A percentile compares a stretch with the other conserved stretches of the same genome.
phyloP scores from a whole-genome alignment of 2,888 invertebrate species.

The Gari tellinella region DNA sequence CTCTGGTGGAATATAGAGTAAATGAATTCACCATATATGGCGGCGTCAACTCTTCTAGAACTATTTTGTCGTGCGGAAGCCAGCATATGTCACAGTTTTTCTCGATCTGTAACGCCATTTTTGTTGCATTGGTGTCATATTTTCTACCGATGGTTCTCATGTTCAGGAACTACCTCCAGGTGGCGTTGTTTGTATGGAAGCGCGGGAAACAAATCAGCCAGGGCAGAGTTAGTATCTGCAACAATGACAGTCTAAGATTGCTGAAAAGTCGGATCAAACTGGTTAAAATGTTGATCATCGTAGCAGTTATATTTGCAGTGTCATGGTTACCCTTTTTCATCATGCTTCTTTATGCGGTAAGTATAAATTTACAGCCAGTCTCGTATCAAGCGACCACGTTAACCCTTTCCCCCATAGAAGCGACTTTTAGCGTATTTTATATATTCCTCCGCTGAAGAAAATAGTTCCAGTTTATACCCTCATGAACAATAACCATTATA shows the following conservation, averaged over 20 bases:
- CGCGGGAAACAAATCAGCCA: slow-evolving; percentile 31
- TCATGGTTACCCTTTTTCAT: slow-evolving; percentile 73
- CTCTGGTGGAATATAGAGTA: slow-evolving; percentile 48
- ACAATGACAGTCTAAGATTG: slow-evolving; percentile 6
- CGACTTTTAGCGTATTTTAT: no score
- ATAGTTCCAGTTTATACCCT: no score
- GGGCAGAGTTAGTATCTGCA: background rate
- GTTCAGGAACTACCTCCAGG: slow-evolving; percentile 51
- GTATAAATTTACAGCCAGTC: slow-evolving; percentile 7
- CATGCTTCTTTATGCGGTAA: slow-evolving; percentile 65
- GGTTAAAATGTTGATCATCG: slow-evolving; percentile 68
- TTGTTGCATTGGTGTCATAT: slow-evolving; percentile 62
- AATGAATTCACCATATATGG: slow-evolving; percentile 1
- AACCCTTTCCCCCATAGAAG: no score
- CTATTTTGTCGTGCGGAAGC: slow-evolving; percentile 40
- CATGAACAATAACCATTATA: no score
- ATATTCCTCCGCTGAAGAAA: no score
- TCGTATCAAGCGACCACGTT: no score
- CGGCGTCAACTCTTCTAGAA: slow-evolving; percentile 12
- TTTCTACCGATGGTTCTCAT: slow-evolving; percentile 61
- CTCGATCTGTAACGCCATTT: slow-evolving; percentile 54
- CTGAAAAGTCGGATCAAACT: slow-evolving; percentile 58
- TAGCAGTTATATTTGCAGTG: slow-evolving; percentile 68
- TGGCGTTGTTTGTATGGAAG: slow-evolving; percentile 40
- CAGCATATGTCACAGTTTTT: slow-evolving; percentile 21